Base-by-base conservation (phyloP, 2,113 vertebrate species). In the Chauna torquata region DNA sequence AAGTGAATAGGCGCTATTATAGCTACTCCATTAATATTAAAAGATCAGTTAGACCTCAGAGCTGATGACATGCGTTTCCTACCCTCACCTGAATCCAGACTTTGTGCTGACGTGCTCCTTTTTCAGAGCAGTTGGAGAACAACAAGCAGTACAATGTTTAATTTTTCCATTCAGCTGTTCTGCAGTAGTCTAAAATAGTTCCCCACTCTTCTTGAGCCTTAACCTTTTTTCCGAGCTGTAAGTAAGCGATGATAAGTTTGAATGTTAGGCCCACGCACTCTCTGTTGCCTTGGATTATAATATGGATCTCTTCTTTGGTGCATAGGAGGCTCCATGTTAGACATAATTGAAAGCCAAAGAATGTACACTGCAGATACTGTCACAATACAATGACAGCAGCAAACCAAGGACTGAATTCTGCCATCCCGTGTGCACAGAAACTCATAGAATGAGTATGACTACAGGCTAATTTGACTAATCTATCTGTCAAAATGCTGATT, bases 281-380 rank as follows among this genome's bases (percentile, higher is more conserved):
- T 32, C 55, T 91, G 86, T 85, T 80, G 70, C 66, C 86, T 85
- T 90, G 81, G 45, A 82, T 72, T 65, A 62, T 38, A 55, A 59
- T 30, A 71, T 3, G n/a, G 78, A 74, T 83, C 58, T 68, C 1
- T 89, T 93, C 92, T 94, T 93, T 88, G 92, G 86, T 97, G 88
- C 55, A 6, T 86, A 88, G 89, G 59, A 32, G 93, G 74, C 78
- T 90, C 90, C 54, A 45, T 36, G 38, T 91, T 45, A 89, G 81
- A 88, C 8, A 32, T 49, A 82, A 91, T 0, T 61, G 58, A 94
- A 97, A 96, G 95, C 97, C 97, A 97, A 96, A 97, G 96, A 90
- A 90, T 62, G 94, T 87, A 74, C 49, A 42, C 49, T 78, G 82
- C 89, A 92, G 80, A 71, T 69, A 83, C 66, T 65, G 54, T 68